Evolutionary conservation across 2,797 vertebrate genomes (phyloP).

Genomic region (Falco berigora): DNA sequence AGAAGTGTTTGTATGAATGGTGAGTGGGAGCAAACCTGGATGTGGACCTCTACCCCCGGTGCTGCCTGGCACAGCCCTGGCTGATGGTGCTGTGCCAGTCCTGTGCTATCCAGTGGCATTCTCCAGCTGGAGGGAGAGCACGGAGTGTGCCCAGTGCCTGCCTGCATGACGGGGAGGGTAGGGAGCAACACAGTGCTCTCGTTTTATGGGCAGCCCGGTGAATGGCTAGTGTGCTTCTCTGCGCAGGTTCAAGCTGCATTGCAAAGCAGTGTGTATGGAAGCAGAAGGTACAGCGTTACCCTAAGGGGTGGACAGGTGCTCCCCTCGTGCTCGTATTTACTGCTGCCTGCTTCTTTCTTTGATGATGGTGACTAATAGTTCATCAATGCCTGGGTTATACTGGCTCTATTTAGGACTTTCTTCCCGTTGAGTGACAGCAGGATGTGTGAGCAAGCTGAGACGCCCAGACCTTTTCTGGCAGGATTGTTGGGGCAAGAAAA

Average conservation of each 20-base stretch:
- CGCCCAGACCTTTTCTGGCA: conserved; percentile 66
- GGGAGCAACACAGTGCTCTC: fast-evolving
- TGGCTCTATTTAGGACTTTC: conserved; percentile 26
- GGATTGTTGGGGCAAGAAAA: conserved; percentile 60
- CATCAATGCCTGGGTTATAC: conserved; percentile 3
- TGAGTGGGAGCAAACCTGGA: not conserved
- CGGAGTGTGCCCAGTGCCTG: not conserved
- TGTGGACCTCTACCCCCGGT: not conserved
- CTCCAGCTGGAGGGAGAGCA: not conserved
- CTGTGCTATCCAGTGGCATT: not conserved
- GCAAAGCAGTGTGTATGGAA: not conserved
- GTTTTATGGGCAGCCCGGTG: not conserved
- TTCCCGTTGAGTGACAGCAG: conserved; percentile 65
- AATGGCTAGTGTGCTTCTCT: not conserved
- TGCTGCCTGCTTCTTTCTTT: conserved; percentile 37
- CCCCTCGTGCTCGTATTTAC: not conserved
- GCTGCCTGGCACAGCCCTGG: not conserved
- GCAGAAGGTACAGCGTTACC: not conserved
- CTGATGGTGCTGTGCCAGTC: not conserved
- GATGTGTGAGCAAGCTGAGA: conserved; percentile 64
- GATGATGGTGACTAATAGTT: conserved; percentile 56
- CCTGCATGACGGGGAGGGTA: fast-evolving
- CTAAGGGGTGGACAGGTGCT: not conserved
- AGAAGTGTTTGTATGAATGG: not conserved
- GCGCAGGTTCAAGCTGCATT: not conserved